Percentiles rank a stretch among this genome's conserved stretches.
Conservation (phyloP, 30 jellyfish, hydroid and myxozoan species). For the Rhopilema esculentum region DNA sequence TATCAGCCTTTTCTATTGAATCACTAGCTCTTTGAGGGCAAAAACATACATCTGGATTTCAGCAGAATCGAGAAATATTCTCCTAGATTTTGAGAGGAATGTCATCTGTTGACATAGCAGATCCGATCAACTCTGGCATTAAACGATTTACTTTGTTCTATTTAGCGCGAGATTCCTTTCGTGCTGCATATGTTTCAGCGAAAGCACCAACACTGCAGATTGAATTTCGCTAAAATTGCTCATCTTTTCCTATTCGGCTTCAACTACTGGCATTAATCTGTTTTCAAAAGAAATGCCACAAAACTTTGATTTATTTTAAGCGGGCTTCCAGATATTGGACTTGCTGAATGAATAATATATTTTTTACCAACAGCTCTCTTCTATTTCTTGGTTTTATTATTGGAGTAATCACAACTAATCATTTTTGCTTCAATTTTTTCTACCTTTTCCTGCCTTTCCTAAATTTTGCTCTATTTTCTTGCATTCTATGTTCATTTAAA, state of each 20-base stretch:
- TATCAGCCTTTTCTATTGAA: constrained; percentile 75
- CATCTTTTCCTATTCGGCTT: neutral
- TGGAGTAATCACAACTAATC: too few relatives aligned
- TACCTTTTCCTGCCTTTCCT: too few relatives aligned
- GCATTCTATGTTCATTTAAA: too few relatives aligned
- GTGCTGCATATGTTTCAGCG: neutral
- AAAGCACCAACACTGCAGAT: constrained; percentile 1
- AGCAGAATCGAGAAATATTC: constrained; percentile 50
- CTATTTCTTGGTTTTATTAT: too few relatives aligned
- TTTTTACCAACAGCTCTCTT: neutral
- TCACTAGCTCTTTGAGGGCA: constrained; percentile 52
- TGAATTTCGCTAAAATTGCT: neutral
- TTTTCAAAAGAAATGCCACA: neutral
- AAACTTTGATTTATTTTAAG: neutral
- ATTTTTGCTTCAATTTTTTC: too few relatives aligned
- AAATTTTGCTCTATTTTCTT: too few relatives aligned
- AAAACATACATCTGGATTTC: constrained; percentile 56
- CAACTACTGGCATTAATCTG: neutral
- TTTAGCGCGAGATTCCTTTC: constrained; percentile 18
- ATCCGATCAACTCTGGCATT: constrained; percentile 41
- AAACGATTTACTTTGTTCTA: constrained; percentile 46
- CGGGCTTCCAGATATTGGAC: neutral
- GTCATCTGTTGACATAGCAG: constrained; percentile 72
- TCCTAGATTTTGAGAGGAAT: constrained; percentile 61
- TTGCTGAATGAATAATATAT: neutral